Conservation (phyloP, 2,888 invertebrate species). For the Oscheius sp. region DNA sequence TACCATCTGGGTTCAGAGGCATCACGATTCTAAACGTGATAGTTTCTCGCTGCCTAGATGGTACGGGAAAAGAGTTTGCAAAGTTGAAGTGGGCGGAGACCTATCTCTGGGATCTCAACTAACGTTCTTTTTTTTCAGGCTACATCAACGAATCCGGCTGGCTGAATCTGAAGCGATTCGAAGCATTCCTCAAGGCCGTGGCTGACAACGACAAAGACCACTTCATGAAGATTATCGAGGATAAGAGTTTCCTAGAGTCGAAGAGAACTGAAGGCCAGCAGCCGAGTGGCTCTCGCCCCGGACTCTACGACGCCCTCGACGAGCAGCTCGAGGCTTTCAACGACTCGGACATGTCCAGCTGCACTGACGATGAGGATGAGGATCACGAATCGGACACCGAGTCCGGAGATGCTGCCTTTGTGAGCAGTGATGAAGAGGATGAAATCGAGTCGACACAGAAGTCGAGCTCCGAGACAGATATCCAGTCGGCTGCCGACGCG, state of each 20-base stretch:
- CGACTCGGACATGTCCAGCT: constrained; percentile 42
- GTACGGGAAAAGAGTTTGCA: too few species aligned
- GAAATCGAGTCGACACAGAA: constrained; percentile 1
- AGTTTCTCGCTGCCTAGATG: too few species aligned
- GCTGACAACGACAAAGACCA: constrained; percentile 48
- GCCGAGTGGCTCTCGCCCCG: background rate
- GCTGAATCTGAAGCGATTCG: constrained; percentile 86
- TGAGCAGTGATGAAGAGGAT: constrained; percentile 42
- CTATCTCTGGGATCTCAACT: too few species aligned
- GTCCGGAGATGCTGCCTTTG: constrained; percentile 42
- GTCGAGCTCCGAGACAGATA: constrained; percentile 1
- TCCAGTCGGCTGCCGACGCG: constrained; percentile 19
- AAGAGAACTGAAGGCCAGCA: constrained; percentile 28
- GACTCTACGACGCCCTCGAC: constrained; percentile 5
- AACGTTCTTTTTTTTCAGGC: constrained; percentile 77
- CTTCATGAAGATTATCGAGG: constrained; percentile 41
- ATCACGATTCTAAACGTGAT: too few species aligned
- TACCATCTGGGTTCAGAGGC: too few species aligned
- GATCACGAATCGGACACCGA: constrained; percentile 73
- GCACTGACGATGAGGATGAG: constrained; percentile 29
- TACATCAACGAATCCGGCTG: constrained; percentile 92
- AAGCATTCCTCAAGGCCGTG: constrained; percentile 80
- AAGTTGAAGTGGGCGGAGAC: too few species aligned
- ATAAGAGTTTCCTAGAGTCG: constrained; percentile 38
- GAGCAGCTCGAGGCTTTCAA: constrained; percentile 45